Conservation (phyloP, 2,888 invertebrate species). For the Ennomos erosarius region DNA sequence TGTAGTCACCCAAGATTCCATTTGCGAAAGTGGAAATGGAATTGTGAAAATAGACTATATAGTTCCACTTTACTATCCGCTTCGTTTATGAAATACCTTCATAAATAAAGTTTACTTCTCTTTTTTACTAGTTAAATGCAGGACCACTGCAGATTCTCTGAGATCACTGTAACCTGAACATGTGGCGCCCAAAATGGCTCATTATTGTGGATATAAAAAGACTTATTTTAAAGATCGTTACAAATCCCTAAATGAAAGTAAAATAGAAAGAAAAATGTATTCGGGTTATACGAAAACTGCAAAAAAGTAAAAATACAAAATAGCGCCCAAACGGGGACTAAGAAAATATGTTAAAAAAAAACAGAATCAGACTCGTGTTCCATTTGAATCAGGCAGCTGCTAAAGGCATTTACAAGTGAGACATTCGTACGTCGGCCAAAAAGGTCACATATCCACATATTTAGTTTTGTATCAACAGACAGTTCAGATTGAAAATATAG, state of each 20-base stretch:
- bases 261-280: neutral
- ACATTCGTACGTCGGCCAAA: conserved; percentile 6
- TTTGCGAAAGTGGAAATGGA: conserved; percentile 2
- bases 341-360: neutral
- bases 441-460: conserved; percentile 38
- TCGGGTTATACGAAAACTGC: neutral
- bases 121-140: too few relatives aligned
- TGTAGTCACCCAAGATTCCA: neutral
- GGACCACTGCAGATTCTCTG: too few relatives aligned
- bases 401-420: conserved; percentile 8
- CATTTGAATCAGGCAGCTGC: neutral
- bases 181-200: too few relatives aligned
- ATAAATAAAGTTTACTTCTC: too few relatives aligned
- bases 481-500: conserved; percentile 27
- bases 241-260: too few relatives aligned
- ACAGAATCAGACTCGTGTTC: neutral
- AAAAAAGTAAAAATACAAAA: conserved; percentile 4
- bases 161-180: too few relatives aligned
- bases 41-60: neutral
- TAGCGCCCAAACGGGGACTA: conserved; percentile 15
- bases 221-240: too few relatives aligned
- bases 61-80: too few relatives aligned
- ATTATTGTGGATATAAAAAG: too few relatives aligned
- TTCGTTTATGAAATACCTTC: too few relatives aligned
- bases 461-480: conserved; percentile 19